These are phyloP conservation scores for Notarius lentiginosus DNA, from an alignment of 2,113 vertebrate species.

Conservation along the genomic window DNA sequence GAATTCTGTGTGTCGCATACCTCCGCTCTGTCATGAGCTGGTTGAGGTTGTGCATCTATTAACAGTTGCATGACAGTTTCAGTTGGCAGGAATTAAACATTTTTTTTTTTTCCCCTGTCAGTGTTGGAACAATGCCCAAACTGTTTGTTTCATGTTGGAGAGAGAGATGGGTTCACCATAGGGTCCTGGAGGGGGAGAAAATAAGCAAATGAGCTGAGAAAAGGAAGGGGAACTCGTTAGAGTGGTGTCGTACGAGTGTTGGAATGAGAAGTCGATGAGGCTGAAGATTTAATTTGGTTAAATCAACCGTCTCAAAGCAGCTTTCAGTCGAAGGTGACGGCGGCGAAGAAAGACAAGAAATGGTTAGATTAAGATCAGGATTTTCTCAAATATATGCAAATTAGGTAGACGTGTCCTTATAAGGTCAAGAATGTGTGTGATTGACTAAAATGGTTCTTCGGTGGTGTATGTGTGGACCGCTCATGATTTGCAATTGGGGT, in stretches of 20 bases:
- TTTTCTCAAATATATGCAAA: not conserved
- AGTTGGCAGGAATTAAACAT: not conserved
- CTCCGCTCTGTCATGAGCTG: not conserved
- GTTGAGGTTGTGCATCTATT: constrained; percentile 36
- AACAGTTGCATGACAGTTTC: constrained; percentile 36
- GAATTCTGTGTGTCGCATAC: constrained; percentile 10
- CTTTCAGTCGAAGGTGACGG: not conserved
- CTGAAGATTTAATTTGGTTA: not conserved
- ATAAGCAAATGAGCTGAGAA: not conserved
- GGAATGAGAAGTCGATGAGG: not conserved
- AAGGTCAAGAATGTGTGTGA: no score
- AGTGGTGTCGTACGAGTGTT: not conserved
- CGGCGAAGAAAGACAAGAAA: not conserved
- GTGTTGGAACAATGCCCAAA: constrained; percentile 7
- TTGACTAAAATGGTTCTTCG: not conserved
- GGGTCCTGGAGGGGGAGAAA: not conserved
- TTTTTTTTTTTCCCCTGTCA: not conserved
- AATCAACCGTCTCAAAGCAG: not conserved
- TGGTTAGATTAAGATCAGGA: no score
- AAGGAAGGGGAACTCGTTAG: not conserved
- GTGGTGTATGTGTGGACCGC: not conserved
- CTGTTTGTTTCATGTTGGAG: constrained; percentile 24
- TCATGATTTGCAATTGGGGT: not conserved
- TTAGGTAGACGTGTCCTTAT: not conserved
- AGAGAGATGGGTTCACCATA: not conserved